Evolutionary conservation across 1,140 invertebrate genomes (phyloP), one percentile per base, ranked within the genome.

Genomic region (Drosophila paulistorum): DNA sequence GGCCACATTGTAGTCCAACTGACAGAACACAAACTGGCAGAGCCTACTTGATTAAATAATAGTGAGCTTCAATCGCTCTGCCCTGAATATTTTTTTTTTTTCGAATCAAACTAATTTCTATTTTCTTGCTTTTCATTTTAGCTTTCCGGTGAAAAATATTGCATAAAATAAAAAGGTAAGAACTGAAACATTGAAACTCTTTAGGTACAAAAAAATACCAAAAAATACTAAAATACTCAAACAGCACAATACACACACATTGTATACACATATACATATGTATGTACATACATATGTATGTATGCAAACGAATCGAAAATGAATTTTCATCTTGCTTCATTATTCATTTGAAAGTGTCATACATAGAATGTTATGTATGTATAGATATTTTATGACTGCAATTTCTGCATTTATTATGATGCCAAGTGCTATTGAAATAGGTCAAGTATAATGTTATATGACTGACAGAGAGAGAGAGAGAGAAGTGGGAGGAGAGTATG

Each of bases 401-500:
- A 4, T 66, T 55, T 35, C 26, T 54, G 63, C 55, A 77, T 76
- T 66, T 64, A 39, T 64, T 57, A 66, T 68, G 55, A 64, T 72
- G 68, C 64, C 62, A 77, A 79, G 73, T 86, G 72, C 58, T 65
- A 77, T 77, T 68, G 30, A 86, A 79, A 77, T 74, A 70, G 82
- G 82, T 76, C 79, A 86, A 86, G 65, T 73, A 75, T 65, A 69
- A 66, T 79, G 68, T 82, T 79, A 73, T 78, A 65, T 64, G 74
- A 26, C 13, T 10, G 2, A 20, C 7, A 64, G 51, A 14, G 20
- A 9, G 26, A 42, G 0, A 17, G 41, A 48, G n/a, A 33, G n/a
- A 45, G 10, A 66, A 23, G 10, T 11, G 37, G 45, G 10, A 10
- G 9, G 17, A 10, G 17, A 11, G 45, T 3, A 17, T 9, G 45